Percentiles rank a stretch among this genome's conserved stretches.
Evolutionary conservation across 2,797 vertebrate species (phyloP).

Genomic region (Sebastes itinus): DNA sequence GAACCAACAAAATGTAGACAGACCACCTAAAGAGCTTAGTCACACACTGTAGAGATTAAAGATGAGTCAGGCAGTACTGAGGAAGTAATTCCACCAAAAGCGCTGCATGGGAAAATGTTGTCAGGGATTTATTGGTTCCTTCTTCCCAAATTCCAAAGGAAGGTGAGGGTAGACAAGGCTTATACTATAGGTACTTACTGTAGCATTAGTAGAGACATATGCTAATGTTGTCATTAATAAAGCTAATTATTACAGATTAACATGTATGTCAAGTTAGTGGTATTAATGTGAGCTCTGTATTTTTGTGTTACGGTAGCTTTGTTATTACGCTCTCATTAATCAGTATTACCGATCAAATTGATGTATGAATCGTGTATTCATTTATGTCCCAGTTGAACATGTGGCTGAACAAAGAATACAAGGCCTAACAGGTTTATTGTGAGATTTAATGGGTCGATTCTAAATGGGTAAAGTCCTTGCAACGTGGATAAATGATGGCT

Average conservation of each 20-base stretch:
- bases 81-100: constrained; percentile 30
- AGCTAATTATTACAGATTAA: not conserved
- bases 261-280: not conserved
- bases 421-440: not conserved
- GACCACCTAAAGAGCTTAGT: constrained; percentile 39
- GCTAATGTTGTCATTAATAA: not conserved
- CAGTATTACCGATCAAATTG: not conserved
- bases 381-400: not conserved
- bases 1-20: constrained; percentile 15
- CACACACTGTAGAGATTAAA: constrained; percentile 60
- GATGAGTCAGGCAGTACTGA: constrained; percentile 52
- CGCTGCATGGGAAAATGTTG: constrained; percentile 35
- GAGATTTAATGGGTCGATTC: not conserved
- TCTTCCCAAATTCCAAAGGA: not conserved
- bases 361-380: not conserved
- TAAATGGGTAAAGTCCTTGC: not conserved
- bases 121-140: constrained; percentile 1
- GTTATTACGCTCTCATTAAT: not conserved
- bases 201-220: not conserved
- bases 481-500: not conserved
- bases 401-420: not conserved
- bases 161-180: not conserved
- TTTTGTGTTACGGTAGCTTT: not conserved
- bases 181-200: not conserved
- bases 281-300: not conserved